Evolutionary conservation across 2,113 vertebrate species (phyloP).

Genomic region (Proterorhinus semilunaris): DNA sequence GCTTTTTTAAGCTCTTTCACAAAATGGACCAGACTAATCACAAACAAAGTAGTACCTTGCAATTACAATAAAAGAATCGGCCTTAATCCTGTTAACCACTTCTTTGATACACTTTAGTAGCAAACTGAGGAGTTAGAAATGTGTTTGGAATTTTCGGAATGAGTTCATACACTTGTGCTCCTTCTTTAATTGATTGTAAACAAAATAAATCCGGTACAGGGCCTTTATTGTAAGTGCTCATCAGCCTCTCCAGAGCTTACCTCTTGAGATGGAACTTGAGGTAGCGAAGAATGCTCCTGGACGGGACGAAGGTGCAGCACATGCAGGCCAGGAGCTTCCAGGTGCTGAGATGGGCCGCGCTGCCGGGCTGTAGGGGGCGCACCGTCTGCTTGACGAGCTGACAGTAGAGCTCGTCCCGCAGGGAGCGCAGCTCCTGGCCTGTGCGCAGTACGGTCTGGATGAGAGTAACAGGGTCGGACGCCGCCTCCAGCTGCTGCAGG

Average conservation of each 20-base stretch:
- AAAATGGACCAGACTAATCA: no score
- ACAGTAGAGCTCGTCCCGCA: conserved; percentile 94
- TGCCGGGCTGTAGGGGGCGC: conserved; percentile 80
- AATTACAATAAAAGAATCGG: no score
- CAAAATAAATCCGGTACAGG: no score
- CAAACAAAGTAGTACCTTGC: no score
- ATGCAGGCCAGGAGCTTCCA: conserved; percentile 93
- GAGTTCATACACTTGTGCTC: no score
- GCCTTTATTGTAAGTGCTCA: no score
- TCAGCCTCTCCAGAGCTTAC: conserved; percentile 31
- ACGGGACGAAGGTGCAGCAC: conserved; percentile 88
- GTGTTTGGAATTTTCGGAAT: no score
- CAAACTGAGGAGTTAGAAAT: no score
- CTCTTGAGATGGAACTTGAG: conserved; percentile 96
- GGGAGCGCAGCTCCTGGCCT: conserved; percentile 86
- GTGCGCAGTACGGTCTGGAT: conserved; percentile 93
- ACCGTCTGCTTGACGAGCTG: conserved; percentile 96
- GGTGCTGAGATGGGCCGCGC: conserved; percentile 81
- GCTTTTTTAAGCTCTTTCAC: no score
- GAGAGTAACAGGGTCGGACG: conserved; percentile 85
- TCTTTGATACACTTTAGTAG: no score
- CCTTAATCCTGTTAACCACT: no score
- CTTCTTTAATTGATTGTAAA: no score
- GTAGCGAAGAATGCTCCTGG: conserved; percentile 88
- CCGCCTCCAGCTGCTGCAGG: conserved; percentile 91